These are phyloP conservation scores for Petrolisthes cinctipes DNA, from an alignment of 2,888 invertebrate species.

Conservation along the genomic window DNA sequence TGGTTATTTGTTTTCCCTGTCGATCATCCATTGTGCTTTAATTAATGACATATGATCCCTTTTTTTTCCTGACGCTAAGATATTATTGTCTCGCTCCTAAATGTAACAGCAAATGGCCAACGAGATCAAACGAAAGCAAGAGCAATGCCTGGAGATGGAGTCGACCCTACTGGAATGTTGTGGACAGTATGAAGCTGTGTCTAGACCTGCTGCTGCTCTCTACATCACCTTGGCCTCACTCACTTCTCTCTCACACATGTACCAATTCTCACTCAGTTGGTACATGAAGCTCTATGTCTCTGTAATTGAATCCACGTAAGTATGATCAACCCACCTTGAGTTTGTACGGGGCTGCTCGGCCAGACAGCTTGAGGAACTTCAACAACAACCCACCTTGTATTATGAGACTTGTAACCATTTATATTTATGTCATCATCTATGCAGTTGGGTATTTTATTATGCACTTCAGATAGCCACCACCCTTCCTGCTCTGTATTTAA, in stretches of 20 bases:
- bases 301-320: constrained; percentile 57
- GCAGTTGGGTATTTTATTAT: no score
- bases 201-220: constrained; percentile 50
- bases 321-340: not conserved
- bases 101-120: constrained; percentile 53
- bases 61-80: no score
- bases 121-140: constrained; percentile 60
- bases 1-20: no score
- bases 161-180: constrained; percentile 52
- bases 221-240: constrained; percentile 54
- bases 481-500: no score
- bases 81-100: no score
- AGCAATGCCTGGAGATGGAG: constrained; percentile 53
- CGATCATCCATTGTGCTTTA: no score
- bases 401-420: no score
- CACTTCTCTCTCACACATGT: constrained; percentile 50
- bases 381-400: no score
- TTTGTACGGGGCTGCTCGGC: no score
- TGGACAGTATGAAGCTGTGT: constrained; percentile 57
- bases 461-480: not conserved
- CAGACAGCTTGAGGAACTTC: no score
- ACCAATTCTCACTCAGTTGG: constrained; percentile 59
- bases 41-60: no score
- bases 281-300: constrained; percentile 54
- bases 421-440: no score